phyloP scores from a whole-genome alignment of 2,888 invertebrate species.

The Tholera decimalis region DNA sequence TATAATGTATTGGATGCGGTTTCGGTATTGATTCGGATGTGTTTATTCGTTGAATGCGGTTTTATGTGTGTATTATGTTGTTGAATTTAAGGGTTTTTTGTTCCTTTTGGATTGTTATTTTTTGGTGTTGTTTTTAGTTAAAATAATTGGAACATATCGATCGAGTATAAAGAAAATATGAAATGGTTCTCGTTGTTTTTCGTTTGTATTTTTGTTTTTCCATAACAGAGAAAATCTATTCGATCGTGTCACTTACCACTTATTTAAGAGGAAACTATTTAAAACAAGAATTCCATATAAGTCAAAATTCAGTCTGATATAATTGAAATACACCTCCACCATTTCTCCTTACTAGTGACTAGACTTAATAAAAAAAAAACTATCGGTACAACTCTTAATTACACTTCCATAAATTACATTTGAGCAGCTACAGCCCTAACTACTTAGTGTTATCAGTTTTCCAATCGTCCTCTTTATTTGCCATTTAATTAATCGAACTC shows the following conservation, averaged over 20 bases:
- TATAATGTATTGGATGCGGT: conserved; percentile 70
- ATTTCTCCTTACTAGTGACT: conserved; percentile 4
- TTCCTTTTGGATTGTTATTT: conserved; percentile 2
- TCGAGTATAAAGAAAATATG: too few species aligned
- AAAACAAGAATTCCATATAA: neutral
- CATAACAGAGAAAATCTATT: too few species aligned
- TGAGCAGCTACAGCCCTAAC: conserved; percentile 64
- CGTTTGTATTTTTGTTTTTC: too few species aligned
- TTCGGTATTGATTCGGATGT: conserved; percentile 62
- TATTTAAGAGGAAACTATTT: neutral
- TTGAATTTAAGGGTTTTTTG: conserved; percentile 28
- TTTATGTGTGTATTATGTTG: conserved; percentile 31
- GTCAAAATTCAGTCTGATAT: neutral
- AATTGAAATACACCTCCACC: conserved; percentile 7
- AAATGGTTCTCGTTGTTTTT: neutral
- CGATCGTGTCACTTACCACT: neutral
- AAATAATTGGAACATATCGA: too few species aligned
- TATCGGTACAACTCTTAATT: conserved; percentile 45
- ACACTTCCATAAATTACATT: conserved; percentile 64
- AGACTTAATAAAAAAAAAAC: conserved; percentile 29
- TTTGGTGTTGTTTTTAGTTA: neutral
- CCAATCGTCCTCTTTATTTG: conserved; percentile 77
- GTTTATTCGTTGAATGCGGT: conserved; percentile 47
- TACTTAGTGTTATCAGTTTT: conserved; percentile 75
- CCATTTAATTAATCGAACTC: conserved; percentile 80